Conservation (phyloP, 2,113 vertebrate genomes). For the Hylia prasina region DNA sequence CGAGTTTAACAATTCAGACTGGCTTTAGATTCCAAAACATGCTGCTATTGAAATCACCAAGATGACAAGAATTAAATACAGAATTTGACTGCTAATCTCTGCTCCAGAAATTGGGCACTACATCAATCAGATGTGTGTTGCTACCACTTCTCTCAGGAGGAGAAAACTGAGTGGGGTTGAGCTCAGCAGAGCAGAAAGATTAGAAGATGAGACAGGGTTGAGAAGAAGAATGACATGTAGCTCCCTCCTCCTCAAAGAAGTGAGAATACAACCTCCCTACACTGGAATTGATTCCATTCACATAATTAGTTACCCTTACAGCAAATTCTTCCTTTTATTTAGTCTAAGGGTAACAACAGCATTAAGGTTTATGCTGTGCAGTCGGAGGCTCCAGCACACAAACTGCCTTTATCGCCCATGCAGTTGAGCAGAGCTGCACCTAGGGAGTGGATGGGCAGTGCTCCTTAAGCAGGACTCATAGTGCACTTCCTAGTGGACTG, state of each 20-base stretch:
- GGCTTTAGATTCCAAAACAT: slow-evolving; percentile 5
- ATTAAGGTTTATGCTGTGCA: not conserved
- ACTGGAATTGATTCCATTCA: not conserved
- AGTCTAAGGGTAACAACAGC: not conserved
- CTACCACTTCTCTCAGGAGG: not conserved
- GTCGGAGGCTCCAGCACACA: not conserved
- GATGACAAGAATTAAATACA: not conserved
- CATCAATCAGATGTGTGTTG: not conserved
- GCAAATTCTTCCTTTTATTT: not conserved
- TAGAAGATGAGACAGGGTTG: not conserved
- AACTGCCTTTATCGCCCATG: not conserved
- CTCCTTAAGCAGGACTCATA: not conserved
- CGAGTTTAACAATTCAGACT: not conserved
- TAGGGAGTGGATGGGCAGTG: not conserved
- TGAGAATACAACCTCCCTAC: not conserved
- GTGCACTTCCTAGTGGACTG: not conserved
- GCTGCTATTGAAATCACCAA: not conserved
- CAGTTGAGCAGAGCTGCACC: not conserved
- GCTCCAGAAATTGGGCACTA: not conserved
- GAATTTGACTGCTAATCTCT: slow-evolving; percentile 19
- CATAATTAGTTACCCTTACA: not conserved
- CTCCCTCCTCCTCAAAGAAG: not conserved
- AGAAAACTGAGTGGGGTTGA: not conserved
- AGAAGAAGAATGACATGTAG: not conserved
- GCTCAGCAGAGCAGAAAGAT: not conserved